Conservation (phyloP, 2,113 vertebrate species). For the Myxocyprinus asiaticus region DNA sequence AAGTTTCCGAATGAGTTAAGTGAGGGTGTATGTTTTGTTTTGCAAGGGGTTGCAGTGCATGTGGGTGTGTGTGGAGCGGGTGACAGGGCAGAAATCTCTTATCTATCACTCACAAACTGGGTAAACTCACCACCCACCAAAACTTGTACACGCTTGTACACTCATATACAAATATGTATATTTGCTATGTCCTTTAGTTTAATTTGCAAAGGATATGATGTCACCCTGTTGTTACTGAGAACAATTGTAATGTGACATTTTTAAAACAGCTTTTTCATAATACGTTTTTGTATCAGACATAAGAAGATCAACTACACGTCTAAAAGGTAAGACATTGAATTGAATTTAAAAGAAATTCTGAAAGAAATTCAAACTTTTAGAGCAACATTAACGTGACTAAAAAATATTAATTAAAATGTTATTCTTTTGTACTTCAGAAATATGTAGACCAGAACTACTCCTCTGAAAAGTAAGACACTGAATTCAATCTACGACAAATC, state of each 20-base stretch:
- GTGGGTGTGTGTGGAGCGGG: constrained; percentile 56
- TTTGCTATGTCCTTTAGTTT: not conserved
- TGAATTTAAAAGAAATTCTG: no score
- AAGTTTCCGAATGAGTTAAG: constrained; percentile 5
- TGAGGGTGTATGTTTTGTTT: constrained; percentile 15
- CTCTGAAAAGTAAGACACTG: constrained; percentile 1
- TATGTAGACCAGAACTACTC: not conserved
- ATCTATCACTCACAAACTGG: constrained; percentile 66
- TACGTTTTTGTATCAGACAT: no score
- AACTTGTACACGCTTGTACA: not conserved
- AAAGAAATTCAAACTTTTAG: no score
- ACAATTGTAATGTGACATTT: not conserved
- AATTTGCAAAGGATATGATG: not conserved
- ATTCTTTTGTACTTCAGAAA: not conserved
- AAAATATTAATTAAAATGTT: not conserved
- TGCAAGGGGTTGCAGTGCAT: not conserved
- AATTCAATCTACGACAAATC: not conserved
- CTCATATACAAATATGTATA: not conserved
- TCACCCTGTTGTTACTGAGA: constrained; percentile 22
- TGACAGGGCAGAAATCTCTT: constrained; percentile 69
- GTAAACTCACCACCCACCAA: constrained; percentile 13
- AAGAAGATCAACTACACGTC: no score
- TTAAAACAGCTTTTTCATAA: not conserved
- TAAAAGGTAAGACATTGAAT: no score
- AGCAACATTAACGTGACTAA: no score